A percentile compares a stretch with the other conserved stretches of the same genome.
Evolutionary conservation across 1,140 invertebrate genomes (phyloP).

Genomic region (Neoseiulus cucumeris): DNA sequence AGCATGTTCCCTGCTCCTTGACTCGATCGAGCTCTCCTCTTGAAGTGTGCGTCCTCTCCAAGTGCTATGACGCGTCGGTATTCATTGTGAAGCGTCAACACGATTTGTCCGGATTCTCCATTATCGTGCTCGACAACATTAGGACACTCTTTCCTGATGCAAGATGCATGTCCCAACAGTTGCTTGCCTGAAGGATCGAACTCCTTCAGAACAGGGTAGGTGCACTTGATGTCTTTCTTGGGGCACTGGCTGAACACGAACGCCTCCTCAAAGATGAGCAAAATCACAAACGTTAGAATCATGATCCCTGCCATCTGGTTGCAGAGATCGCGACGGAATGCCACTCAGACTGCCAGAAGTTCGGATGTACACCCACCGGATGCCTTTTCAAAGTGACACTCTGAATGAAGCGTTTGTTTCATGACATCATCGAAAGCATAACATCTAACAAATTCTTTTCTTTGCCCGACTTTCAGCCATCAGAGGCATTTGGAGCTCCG

Average conservation of each 20-base stretch:
- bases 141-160: background rate
- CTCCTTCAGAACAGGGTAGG: background rate
- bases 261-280: too few species aligned
- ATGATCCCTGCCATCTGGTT: too few species aligned
- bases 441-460: too few species aligned
- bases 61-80: background rate
- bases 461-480: too few species aligned
- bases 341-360: too few species aligned
- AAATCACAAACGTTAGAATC: too few species aligned
- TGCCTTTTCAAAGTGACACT: too few species aligned
- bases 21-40: background rate
- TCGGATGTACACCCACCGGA: too few species aligned
- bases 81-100: background rate
- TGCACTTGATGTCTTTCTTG: constrained; percentile 9
- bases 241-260: background rate
- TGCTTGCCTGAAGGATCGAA: background rate
- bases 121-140: background rate
- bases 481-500: too few species aligned
- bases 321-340: too few species aligned
- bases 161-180: background rate
- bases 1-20: constrained; percentile 5
- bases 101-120: background rate
- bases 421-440: too few species aligned
- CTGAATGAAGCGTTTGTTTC: too few species aligned
- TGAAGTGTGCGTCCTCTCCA: constrained; percentile 1